Evolutionary conservation across 1,140 invertebrate species (phyloP).

Genomic region (Diabrotica undecimpunctata): DNA sequence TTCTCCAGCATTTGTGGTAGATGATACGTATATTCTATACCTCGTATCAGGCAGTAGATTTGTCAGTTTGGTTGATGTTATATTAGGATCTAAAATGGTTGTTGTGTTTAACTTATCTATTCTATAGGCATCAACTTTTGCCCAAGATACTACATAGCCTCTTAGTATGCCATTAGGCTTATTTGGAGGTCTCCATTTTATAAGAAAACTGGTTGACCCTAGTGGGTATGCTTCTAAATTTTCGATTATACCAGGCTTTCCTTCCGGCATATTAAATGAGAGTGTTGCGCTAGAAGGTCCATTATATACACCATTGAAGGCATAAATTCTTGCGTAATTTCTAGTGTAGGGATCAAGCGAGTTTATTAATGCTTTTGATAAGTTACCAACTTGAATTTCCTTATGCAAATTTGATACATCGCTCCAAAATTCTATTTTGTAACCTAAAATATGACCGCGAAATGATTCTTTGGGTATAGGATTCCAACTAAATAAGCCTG

Average conservation of each 20-base stretch:
- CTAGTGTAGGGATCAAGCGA: constrained; percentile 86
- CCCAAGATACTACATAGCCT: constrained; percentile 90
- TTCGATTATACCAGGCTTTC: constrained; percentile 83
- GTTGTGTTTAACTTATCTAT: constrained; percentile 54
- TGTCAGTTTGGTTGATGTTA: constrained; percentile 78
- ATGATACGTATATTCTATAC: constrained; percentile 81
- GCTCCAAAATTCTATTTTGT: constrained; percentile 94
- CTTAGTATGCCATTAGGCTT: constrained; percentile 90
- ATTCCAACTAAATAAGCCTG: constrained; percentile 80
- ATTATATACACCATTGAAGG: constrained; percentile 86
- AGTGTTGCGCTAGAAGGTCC: constrained; percentile 86
- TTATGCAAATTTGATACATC: constrained; percentile 58
- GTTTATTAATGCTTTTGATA: constrained; percentile 67
- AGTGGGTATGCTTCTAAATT: constrained; percentile 76
- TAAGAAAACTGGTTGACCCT: constrained; percentile 81
- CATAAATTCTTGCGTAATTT: constrained; percentile 86
- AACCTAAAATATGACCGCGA: constrained; percentile 89
- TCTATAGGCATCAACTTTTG: constrained; percentile 62
- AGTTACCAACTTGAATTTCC: constrained; percentile 76
- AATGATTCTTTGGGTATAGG: constrained; percentile 72
- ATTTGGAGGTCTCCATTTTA: constrained; percentile 89
- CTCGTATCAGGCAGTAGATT: constrained; percentile 80
- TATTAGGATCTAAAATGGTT: constrained; percentile 73
- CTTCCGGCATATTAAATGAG: constrained; percentile 86
- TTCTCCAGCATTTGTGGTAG: constrained; percentile 78